Percentiles rank a stretch among this genome's conserved stretches.
Evolutionary conservation across 2,888 invertebrate genomes (phyloP).

Genomic region (Athripsodes cinereus): DNA sequence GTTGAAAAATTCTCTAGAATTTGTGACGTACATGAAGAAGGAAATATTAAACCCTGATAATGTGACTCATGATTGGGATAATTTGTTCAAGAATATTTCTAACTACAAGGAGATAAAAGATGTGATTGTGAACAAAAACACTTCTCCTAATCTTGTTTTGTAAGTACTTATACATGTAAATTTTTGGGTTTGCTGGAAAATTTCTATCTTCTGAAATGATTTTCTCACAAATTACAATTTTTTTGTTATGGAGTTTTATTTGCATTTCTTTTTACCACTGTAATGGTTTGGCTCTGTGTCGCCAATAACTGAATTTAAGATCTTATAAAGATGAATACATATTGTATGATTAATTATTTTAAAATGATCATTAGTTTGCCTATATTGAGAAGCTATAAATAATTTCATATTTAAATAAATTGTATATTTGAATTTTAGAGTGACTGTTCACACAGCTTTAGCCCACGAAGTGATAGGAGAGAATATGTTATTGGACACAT

Average conservation of each 20-base stretch:
- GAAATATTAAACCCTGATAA: constrained; percentile 5
- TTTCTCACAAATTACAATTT: no score
- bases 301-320: no score
- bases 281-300: no score
- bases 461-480: constrained; percentile 46
- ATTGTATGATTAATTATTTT: no score
- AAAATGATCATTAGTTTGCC: no score
- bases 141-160: constrained; percentile 15
- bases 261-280: no score
- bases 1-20: constrained; percentile 30
- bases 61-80: constrained; percentile 12
- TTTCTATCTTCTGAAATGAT: no score
- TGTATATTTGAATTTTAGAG: constrained; percentile 15
- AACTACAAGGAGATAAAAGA: constrained; percentile 16
- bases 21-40: constrained; percentile 32
- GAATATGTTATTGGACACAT: constrained; percentile 40
- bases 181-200: neutral
- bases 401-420: neutral
- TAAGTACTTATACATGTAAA: constrained; percentile 5
- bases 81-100: constrained; percentile 13
- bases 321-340: no score
- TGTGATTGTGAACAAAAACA: constrained; percentile 14
- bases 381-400: no score
- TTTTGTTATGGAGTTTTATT: no score
- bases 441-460: constrained; percentile 41